A percentile compares a stretch with the other conserved stretches of the same genome.
Conservation (phyloP, 1,140 invertebrate species). For the Scaptodrosophila lebanonensis region DNA sequence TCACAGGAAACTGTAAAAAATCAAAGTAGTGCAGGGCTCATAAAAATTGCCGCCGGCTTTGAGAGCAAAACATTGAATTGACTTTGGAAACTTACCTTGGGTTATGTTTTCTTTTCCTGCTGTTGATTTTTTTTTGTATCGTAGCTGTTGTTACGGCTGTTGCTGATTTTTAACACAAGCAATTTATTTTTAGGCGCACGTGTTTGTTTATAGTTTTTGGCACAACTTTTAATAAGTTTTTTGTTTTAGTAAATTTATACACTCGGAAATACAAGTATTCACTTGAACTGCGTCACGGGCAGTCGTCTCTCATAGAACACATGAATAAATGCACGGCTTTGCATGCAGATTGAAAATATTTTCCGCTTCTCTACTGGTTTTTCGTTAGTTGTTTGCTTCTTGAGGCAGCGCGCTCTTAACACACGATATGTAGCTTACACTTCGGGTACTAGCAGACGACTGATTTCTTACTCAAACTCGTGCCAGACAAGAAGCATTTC, state of each 20-base stretch:
- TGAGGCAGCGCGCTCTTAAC: slow-evolving; percentile 42
- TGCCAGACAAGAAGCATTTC: slow-evolving; percentile 70
- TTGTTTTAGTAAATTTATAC: slow-evolving; percentile 4
- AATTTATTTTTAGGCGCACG: slow-evolving; percentile 56
- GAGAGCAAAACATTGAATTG: slow-evolving; percentile 51
- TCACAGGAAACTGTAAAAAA: slow-evolving; percentile 67
- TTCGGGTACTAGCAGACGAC: slow-evolving; percentile 73
- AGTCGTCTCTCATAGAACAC: too few species aligned
- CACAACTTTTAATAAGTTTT: slow-evolving; percentile 22
- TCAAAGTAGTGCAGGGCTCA: slow-evolving; percentile 66
- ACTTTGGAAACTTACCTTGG: slow-evolving; percentile 64
- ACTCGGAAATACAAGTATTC: too few species aligned
- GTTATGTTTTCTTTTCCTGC: slow-evolving; percentile 19
- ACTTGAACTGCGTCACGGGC: too few species aligned
- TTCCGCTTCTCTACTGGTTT: slow-evolving; percentile 15
- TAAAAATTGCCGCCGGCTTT: slow-evolving; percentile 60
- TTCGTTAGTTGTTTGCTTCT: background rate
- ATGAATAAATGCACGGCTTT: too few species aligned
- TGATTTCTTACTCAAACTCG: slow-evolving; percentile 62
- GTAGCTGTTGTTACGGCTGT: slow-evolving; percentile 4
- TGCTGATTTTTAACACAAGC: slow-evolving; percentile 39
- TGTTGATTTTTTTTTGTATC: slow-evolving; percentile 8
- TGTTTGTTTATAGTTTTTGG: slow-evolving; percentile 20
- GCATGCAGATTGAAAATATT: too few species aligned
- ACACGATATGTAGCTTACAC: slow-evolving; percentile 67